Conservation (phyloP, 2,797 vertebrate genomes). For the Chaetophractus vellerosus region DNA sequence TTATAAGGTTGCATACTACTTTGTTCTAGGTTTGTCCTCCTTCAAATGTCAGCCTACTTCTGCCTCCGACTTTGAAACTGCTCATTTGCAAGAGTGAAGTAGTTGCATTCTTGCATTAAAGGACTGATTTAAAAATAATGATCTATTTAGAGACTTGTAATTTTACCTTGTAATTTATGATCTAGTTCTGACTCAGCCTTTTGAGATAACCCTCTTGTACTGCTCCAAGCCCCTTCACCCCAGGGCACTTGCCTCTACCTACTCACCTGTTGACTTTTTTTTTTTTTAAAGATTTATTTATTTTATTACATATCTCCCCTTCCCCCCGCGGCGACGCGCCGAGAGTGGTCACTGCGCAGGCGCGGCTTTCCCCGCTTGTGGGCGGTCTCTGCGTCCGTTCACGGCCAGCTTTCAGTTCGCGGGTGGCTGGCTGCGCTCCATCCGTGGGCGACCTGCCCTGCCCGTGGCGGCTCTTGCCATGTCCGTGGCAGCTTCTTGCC, state of each 20-base stretch:
- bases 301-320: too few relatives aligned
- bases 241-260: neutral
- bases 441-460: too few relatives aligned
- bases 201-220: neutral
- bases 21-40: constrained; percentile 17
- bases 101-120: neutral
- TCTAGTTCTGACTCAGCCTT: neutral
- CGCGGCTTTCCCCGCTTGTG: too few relatives aligned
- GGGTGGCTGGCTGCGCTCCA: too few relatives aligned
- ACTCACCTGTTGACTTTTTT: too few relatives aligned
- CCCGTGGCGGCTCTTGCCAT: too few relatives aligned
- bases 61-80: neutral
- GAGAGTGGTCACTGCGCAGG: too few relatives aligned
- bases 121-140: neutral
- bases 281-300: too few relatives aligned
- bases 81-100: neutral
- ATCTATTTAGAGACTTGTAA: neutral
- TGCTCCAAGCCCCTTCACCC: neutral
- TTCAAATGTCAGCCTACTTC: neutral
- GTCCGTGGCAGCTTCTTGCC: too few relatives aligned
- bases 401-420: too few relatives aligned
- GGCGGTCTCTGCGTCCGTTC: too few relatives aligned
- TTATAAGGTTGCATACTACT: neutral
- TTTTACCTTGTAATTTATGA: constrained; percentile 1
- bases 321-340: too few relatives aligned